Evolutionary conservation across 2,888 invertebrate genomes (phyloP).

Genomic region (Hyles lineata): DNA sequence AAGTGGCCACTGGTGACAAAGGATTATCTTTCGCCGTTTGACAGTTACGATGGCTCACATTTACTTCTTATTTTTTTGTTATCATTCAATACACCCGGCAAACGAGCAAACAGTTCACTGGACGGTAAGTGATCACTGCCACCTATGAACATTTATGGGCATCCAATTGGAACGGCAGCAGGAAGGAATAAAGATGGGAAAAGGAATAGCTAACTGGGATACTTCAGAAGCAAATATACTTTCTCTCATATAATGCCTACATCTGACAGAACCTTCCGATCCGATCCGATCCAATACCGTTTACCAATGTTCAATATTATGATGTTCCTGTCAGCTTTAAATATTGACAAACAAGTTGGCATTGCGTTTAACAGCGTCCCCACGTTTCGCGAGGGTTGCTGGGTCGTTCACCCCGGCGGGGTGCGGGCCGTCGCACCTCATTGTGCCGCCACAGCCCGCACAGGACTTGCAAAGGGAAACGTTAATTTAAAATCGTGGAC

Average conservation of each 20-base stretch:
- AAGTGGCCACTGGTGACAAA: no score
- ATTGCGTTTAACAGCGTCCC: background rate
- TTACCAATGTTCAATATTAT: background rate
- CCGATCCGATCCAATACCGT: background rate
- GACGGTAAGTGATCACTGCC: no score
- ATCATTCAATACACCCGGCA: no score
- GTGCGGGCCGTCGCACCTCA: conserved; percentile 1
- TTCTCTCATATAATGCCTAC: background rate
- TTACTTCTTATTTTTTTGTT: no score
- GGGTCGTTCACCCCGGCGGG: conserved; percentile 13
- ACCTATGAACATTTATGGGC: no score
- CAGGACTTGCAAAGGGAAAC: conserved; percentile 7
- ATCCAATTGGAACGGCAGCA: no score
- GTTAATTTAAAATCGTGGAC: conserved; percentile 19
- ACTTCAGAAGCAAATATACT: no score
- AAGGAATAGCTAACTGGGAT: no score
- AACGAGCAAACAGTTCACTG: no score
- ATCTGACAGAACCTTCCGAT: background rate
- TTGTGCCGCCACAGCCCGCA: background rate
- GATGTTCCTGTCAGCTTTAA: background rate
- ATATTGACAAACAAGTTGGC: conserved; percentile 19
- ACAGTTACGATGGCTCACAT: no score
- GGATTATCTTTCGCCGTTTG: no score
- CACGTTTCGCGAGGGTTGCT: conserved; percentile 14
- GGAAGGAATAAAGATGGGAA: no score